phyloP scores from a whole-genome alignment of 2,113 vertebrate species.

The Pteruthius melanotis region DNA sequence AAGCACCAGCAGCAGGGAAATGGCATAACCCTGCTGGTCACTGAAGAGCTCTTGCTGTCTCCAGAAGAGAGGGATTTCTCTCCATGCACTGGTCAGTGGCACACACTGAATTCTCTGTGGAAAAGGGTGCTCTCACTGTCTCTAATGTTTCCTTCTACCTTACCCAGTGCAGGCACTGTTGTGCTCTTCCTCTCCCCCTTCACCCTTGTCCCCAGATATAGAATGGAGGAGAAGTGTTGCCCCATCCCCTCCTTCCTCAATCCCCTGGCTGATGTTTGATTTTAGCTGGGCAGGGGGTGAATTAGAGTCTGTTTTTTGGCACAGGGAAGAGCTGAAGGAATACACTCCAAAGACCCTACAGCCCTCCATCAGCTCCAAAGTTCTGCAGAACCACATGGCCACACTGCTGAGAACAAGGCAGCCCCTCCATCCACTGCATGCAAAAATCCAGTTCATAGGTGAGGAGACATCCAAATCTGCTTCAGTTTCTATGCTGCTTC shows the following conservation, averaged over 20 bases:
- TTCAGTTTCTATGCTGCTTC: background rate
- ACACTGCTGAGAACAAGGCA: conserved; percentile 62
- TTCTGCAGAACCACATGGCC: conserved; percentile 44
- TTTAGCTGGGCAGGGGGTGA: background rate
- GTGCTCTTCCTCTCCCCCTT: background rate
- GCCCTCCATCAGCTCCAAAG: conserved; percentile 19
- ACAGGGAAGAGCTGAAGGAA: conserved; percentile 77
- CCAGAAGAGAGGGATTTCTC: background rate
- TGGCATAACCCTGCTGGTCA: background rate
- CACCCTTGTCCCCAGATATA: background rate
- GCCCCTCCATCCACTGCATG: conserved; percentile 64
- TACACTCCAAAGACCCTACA: conserved; percentile 74
- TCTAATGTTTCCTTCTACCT: background rate
- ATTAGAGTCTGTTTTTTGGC: background rate
- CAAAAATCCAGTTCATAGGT: conserved; percentile 87
- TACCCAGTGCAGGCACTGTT: accelerated
- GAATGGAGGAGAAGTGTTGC: background rate
- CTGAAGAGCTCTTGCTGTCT: background rate
- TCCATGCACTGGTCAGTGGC: background rate
- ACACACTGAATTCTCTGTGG: background rate
- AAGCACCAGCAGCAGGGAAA: background rate
- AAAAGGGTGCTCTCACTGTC: background rate
- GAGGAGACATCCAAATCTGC: conserved; percentile 21
- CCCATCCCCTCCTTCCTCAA: background rate
- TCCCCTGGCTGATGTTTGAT: background rate